phyloP scores from a whole-genome alignment of 2,797 vertebrate species.

The Ara ararauna region DNA sequence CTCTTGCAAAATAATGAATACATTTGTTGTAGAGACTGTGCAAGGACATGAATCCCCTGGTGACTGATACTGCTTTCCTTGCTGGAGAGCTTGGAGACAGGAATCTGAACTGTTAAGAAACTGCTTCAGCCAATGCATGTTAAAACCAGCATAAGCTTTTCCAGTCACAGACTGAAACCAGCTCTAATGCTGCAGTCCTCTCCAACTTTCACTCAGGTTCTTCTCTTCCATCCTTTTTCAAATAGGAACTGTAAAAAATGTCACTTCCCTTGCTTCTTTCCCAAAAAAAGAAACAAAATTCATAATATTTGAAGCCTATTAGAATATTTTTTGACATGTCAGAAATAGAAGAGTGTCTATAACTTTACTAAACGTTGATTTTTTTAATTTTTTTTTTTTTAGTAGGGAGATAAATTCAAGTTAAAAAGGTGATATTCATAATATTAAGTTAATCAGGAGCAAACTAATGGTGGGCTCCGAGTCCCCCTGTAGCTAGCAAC shows the following conservation, averaged over 20 bases:
- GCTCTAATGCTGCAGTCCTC: neutral
- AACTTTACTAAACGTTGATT: neutral
- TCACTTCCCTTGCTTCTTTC: neutral
- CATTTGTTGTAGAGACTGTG: slow-evolving; percentile 3
- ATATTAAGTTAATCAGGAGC: neutral
- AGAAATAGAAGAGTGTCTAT: neutral
- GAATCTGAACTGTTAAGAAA: neutral
- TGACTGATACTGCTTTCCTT: neutral
- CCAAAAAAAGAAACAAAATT: neutral
- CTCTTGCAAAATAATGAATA: neutral
- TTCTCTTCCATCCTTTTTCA: neutral
- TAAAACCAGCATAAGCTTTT: neutral
- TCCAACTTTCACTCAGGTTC: neutral
- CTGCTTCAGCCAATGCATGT: neutral
- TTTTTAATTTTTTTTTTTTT: neutral
- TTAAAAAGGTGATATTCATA: neutral
- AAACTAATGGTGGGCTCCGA: neutral
- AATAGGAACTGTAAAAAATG: neutral
- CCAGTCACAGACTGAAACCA: neutral
- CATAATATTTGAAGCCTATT: neutral
- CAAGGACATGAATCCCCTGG: neutral
- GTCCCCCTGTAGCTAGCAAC: neutral
- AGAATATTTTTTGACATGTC: neutral
- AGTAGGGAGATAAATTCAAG: neutral
- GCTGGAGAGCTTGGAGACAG: neutral